Evolutionary conservation across 2,113 vertebrate genomes (phyloP).

Genomic region (Mastomys natalensis): DNA sequence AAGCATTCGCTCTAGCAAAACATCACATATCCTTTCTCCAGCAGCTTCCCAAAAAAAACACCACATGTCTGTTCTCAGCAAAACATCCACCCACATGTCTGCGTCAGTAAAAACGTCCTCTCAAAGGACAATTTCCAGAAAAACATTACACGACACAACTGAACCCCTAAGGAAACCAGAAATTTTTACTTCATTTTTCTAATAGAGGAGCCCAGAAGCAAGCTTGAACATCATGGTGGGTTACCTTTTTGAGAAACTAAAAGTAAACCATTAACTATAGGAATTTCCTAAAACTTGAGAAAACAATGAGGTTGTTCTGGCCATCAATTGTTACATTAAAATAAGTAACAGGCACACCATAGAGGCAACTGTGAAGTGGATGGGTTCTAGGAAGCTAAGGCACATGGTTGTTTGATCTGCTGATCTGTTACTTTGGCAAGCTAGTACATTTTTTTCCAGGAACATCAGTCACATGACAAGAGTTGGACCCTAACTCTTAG

Average conservation of each 20-base stretch:
- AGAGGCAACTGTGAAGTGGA: neutral
- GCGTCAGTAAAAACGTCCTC: no score
- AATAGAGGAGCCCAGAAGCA: neutral
- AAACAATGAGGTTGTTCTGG: neutral
- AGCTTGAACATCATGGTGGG: neutral
- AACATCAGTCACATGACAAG: neutral
- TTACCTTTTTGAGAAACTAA: neutral
- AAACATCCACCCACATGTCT: no score
- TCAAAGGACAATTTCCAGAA: no score
- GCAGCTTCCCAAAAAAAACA: no score
- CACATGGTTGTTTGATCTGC: no score
- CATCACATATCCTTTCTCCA: no score
- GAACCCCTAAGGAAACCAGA: no score
- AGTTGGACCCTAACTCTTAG: neutral
- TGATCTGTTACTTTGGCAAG: neutral
- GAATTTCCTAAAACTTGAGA: neutral
- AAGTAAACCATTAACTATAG: neutral
- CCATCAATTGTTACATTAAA: neutral
- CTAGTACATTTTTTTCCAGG: neutral
- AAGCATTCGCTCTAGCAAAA: no score
- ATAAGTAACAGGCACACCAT: neutral
- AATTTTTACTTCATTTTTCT: neutral
- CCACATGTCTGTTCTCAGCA: no score
- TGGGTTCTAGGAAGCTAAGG: neutral
- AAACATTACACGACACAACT: no score